Conservation (phyloP, 2,113 vertebrate species). For the Eudyptes chrysolophus region DNA sequence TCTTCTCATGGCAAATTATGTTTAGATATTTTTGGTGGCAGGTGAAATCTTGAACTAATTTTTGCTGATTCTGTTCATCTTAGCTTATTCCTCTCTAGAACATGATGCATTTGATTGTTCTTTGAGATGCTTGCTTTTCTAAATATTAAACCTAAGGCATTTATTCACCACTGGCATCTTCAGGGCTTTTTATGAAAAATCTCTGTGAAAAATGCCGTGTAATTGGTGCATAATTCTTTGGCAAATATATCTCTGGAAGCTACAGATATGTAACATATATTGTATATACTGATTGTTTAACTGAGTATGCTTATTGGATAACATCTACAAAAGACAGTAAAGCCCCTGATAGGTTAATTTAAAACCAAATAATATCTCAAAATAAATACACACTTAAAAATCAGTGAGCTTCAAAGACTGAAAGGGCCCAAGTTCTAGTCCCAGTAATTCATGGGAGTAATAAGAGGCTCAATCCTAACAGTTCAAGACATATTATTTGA, state of each 20-base stretch:
- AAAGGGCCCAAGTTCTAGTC: not conserved
- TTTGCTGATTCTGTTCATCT: not conserved
- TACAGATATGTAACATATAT: not conserved
- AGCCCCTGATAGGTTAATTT: not conserved
- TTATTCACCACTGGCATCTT: constrained; percentile 8
- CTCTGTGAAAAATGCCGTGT: not conserved
- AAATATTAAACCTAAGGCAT: not conserved
- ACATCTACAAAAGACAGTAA: not conserved
- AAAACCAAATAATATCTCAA: not conserved
- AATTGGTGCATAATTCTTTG: constrained; percentile 13
- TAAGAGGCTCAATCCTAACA: not conserved
- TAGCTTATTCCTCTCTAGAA: not conserved
- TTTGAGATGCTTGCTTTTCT: not conserved
- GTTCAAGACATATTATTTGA: not conserved
- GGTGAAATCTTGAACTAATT: not conserved
- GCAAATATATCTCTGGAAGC: not conserved
- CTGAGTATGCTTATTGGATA: not conserved
- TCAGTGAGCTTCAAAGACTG: not conserved
- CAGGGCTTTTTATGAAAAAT: not conserved
- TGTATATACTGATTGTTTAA: not conserved
- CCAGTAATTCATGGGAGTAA: not conserved
- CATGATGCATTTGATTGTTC: not conserved
- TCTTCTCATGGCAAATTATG: not conserved
- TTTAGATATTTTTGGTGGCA: not conserved
- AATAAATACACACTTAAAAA: not conserved